These are phyloP conservation scores for Cryptocheilus praepositus DNA, from an alignment of 2,888 invertebrate species.

Conservation along the genomic window DNA sequence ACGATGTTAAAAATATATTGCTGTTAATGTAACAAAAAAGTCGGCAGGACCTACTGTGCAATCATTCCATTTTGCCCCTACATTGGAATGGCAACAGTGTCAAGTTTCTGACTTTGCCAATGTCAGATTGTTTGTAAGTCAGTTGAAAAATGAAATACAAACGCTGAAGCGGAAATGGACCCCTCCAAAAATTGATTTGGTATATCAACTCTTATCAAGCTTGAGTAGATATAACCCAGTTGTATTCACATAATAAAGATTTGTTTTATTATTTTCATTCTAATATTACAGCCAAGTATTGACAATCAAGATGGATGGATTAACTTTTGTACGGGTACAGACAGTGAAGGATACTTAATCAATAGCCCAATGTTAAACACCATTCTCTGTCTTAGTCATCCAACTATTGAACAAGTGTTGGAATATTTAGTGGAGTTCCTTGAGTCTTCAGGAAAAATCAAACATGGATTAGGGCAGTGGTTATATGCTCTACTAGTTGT, in stretches of 20 bases:
- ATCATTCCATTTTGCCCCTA: slow-evolving; percentile 74
- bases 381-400: slow-evolving; percentile 75
- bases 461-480: slow-evolving; percentile 80
- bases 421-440: slow-evolving; percentile 76
- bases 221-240: no score
- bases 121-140: slow-evolving; percentile 77
- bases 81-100: slow-evolving; percentile 81
- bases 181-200: slow-evolving; percentile 38
- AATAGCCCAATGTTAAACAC: slow-evolving; percentile 62
- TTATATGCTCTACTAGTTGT: slow-evolving; percentile 82
- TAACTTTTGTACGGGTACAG: slow-evolving; percentile 72
- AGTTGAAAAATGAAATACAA: slow-evolving; percentile 59
- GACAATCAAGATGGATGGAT: slow-evolving; percentile 76
- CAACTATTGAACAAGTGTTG: slow-evolving; percentile 73
- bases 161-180: slow-evolving; percentile 48
- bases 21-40: slow-evolving; percentile 57
- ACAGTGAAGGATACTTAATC: slow-evolving; percentile 19
- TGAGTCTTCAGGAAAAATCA: slow-evolving; percentile 73
- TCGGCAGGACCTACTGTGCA: slow-evolving; percentile 74
- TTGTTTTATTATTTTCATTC: slow-evolving; percentile 11
- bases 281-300: slow-evolving; percentile 70
- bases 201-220: slow-evolving; percentile 17
- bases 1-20: slow-evolving; percentile 10
- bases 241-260: slow-evolving; percentile 5
- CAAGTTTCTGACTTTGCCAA: slow-evolving; percentile 83